Evolutionary conservation across 2,113 vertebrate genomes (phyloP).

Genomic region (Marmota monax): DNA sequence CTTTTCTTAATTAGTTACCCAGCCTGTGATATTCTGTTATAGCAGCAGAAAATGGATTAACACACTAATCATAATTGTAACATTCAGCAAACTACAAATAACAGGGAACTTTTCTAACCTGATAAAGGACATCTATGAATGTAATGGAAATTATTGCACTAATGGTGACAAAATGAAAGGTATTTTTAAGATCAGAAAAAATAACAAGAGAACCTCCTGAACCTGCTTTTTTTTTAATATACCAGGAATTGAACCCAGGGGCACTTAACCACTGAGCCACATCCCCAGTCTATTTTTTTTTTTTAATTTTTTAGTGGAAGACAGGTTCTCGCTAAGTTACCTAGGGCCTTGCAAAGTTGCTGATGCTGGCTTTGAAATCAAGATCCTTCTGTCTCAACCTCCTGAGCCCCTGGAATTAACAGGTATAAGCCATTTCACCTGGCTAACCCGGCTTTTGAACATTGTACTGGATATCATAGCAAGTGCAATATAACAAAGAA

Average conservation of each 20-base stretch:
- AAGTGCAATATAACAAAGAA: neutral
- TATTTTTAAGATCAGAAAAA: neutral
- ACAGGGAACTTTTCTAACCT: neutral
- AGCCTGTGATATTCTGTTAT: neutral
- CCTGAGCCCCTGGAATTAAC: too few relatives aligned
- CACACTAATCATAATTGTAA: neutral
- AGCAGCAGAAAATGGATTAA: neutral
- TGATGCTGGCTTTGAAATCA: too few relatives aligned
- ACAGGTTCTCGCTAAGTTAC: too few relatives aligned
- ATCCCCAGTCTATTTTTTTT: too few relatives aligned
- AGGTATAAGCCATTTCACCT: too few relatives aligned
- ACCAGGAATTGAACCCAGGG: too few relatives aligned
- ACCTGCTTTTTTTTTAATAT: too few relatives aligned
- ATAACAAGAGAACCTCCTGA: neutral
- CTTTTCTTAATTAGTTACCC: neutral
- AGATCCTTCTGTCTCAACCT: too few relatives aligned
- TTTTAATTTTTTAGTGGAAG: too few relatives aligned
- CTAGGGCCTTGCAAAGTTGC: too few relatives aligned
- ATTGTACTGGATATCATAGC: neutral
- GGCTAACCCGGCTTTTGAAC: neutral
- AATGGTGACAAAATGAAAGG: neutral
- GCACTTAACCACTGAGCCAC: too few relatives aligned
- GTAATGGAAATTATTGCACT: neutral
- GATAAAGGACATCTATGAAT: slow-evolving; percentile 6
- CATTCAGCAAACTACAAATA: slow-evolving; percentile 14